Conservation (phyloP, 2,113 vertebrate species). For the Cyanoliseus patagonus region DNA sequence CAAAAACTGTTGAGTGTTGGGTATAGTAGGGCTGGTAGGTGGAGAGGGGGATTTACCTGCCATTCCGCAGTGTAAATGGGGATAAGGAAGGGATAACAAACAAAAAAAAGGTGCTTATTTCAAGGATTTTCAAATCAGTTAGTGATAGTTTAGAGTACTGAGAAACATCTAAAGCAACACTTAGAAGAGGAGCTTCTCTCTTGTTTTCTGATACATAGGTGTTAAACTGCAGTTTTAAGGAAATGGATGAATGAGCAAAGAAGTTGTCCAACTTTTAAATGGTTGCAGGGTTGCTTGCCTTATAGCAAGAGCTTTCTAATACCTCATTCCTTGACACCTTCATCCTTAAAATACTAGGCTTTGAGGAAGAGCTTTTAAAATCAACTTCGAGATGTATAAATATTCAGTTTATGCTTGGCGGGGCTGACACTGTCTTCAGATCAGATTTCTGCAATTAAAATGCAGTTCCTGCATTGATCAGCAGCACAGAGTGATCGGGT, state of each 20-base stretch:
- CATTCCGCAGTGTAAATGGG: neutral
- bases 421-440: neutral
- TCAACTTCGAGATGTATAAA: neutral
- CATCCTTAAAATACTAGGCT: neutral
- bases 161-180: neutral
- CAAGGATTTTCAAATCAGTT: neutral
- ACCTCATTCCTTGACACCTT: neutral
- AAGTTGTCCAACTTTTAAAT: neutral
- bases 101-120: neutral
- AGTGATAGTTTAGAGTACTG: neutral
- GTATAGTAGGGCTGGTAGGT: neutral
- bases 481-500: neutral
- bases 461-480: constrained; percentile 36
- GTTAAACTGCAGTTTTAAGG: neutral
- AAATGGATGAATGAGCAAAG: neutral
- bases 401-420: neutral
- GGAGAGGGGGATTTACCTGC: neutral
- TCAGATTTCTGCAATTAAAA: constrained; percentile 11
- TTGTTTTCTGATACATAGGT: neutral
- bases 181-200: neutral
- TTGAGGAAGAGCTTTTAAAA: neutral
- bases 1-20: neutral
- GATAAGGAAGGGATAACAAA: neutral
- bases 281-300: neutral
- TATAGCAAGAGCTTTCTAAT: neutral